phyloP scores from a whole-genome alignment of 2,113 vertebrate genomes.

The Coryphaenoides rupestris region DNA sequence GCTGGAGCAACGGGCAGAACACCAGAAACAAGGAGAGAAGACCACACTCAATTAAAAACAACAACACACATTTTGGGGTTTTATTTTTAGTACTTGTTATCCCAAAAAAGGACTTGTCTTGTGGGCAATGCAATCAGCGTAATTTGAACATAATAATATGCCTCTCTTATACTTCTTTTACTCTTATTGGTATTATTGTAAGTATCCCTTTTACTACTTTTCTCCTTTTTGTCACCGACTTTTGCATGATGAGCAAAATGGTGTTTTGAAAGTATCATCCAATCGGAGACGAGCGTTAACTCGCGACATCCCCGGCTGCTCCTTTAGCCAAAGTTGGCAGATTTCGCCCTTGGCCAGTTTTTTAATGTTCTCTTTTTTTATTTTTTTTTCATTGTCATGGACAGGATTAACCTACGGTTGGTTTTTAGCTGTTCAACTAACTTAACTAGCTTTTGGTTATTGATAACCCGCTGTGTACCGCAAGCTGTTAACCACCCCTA shows the following conservation, averaged over 20 bases:
- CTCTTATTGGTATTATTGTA: slow-evolving; percentile 23
- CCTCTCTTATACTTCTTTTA: slow-evolving; percentile 16
- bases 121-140: slow-evolving; percentile 40
- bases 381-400: slow-evolving; percentile 5
- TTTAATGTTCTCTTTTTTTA: slow-evolving; percentile 17
- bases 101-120: slow-evolving; percentile 39
- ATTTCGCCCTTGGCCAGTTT: slow-evolving; percentile 25
- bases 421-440: slow-evolving; percentile 5
- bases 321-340: slow-evolving; percentile 16
- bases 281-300: slow-evolving; percentile 3
- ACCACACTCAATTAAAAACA: slow-evolving; percentile 44
- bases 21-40: slow-evolving; percentile 28
- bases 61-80: slow-evolving; percentile 34
- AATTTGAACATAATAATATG: slow-evolving; percentile 34
- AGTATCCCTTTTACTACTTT: slow-evolving; percentile 8
- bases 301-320: not conserved
- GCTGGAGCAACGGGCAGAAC: slow-evolving; percentile 17
- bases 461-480: slow-evolving; percentile 11
- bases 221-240: slow-evolving; percentile 10
- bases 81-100: slow-evolving; percentile 31
- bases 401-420: not conserved
- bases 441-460: slow-evolving; percentile 14
- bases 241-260: slow-evolving; percentile 16
- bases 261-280: not conserved
- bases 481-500: slow-evolving; percentile 20